These are phyloP conservation scores for Butorides virescens DNA, from an alignment of 2,113 vertebrate species.

Conservation along the genomic window DNA sequence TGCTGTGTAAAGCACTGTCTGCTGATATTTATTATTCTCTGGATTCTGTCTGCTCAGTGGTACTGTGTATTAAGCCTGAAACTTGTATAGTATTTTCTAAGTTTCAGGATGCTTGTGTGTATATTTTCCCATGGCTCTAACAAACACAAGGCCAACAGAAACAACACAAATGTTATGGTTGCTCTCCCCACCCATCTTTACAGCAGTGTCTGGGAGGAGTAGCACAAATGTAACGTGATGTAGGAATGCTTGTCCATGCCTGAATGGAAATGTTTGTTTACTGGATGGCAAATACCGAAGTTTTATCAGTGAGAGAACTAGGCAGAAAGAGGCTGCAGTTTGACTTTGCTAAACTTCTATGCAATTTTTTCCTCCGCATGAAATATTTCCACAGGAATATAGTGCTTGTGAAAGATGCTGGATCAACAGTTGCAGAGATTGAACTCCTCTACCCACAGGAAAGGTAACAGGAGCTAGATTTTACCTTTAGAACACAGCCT, in stretches of 20 bases:
- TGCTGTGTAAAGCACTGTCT: not conserved
- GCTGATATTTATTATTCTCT: not conserved
- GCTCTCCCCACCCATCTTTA: not conserved
- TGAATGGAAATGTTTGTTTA: not conserved
- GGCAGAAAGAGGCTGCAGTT: not conserved
- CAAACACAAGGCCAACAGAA: not conserved
- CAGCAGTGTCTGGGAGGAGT: not conserved
- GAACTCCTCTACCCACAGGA: constrained; percentile 14
- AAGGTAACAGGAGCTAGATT: constrained; percentile 51
- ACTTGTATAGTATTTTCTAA: not conserved
- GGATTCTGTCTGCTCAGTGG: not conserved
- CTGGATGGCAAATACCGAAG: not conserved
- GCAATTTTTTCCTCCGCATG: constrained; percentile 15
- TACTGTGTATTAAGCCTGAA: not conserved
- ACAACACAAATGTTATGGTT: not conserved
- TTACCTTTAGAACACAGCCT: not conserved
- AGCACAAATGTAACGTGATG: not conserved
- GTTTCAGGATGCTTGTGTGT: not conserved
- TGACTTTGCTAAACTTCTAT: constrained; percentile 5
- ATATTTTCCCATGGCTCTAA: not conserved
- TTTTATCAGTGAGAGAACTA: not conserved
- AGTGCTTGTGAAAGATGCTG: constrained; percentile 28
- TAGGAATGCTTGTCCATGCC: not conserved
- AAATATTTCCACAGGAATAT: constrained; percentile 56
- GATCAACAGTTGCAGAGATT: constrained; percentile 17